phyloP scores from a whole-genome alignment of 1,140 invertebrate genomes.

The Holotrichia oblita region DNA sequence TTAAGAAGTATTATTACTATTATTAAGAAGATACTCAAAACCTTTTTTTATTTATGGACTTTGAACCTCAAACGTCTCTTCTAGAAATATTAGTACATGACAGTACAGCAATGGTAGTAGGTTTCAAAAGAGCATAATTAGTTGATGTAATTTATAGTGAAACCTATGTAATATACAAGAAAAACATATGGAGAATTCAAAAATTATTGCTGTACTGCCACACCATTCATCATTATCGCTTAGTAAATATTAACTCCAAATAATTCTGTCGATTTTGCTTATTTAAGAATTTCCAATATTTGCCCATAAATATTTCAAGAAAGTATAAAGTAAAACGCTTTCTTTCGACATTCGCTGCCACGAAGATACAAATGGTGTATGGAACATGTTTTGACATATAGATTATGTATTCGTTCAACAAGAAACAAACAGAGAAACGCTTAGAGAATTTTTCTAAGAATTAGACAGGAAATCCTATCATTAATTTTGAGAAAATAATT shows the following conservation, averaged over 20 bases:
- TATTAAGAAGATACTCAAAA: too few species aligned
- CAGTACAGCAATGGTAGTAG: too few species aligned
- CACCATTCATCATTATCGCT: too few species aligned
- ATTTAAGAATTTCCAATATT: not conserved
- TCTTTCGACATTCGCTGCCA: not conserved
- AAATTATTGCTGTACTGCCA: too few species aligned
- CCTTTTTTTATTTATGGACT: too few species aligned
- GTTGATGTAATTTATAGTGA: too few species aligned
- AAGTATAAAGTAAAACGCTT: not conserved
- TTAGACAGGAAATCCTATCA: not conserved
- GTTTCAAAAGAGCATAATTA: too few species aligned
- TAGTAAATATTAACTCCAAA: not conserved
- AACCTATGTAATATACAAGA: too few species aligned
- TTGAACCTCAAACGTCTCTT: too few species aligned
- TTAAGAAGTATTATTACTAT: too few species aligned
- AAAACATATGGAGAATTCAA: too few species aligned
- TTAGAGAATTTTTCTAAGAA: not conserved
- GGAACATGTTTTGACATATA: not conserved
- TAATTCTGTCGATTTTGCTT: constrained; percentile 1
- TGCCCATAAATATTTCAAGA: not conserved
- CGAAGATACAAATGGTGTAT: not conserved
- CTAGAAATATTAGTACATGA: too few species aligned
- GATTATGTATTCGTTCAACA: not conserved
- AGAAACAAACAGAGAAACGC: not conserved
- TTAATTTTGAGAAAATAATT: not conserved